These are phyloP conservation scores for Rhinichthys osculus DNA, from an alignment of 2,797 vertebrate genomes.

Conservation along the genomic window DNA sequence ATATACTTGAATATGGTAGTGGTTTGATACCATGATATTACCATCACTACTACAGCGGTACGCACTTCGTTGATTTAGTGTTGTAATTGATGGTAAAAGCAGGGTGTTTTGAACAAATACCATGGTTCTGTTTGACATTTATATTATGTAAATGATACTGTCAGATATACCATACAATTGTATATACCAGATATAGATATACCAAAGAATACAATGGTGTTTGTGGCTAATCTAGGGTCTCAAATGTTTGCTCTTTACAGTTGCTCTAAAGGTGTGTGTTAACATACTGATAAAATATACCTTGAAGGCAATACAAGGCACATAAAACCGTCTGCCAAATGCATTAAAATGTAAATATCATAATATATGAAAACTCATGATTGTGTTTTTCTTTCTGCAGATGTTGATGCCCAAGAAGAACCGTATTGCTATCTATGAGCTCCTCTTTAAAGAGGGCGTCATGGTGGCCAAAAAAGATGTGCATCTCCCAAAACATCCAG, in stretches of 20 bases:
- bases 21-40: not conserved
- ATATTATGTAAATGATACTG: no score
- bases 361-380: not conserved
- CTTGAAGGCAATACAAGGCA: not conserved
- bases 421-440: slow-evolving; percentile 97
- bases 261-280: no score
- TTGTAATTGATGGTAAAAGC: not conserved
- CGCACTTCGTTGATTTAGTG: no score
- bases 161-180: no score
- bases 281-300: not conserved
- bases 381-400: slow-evolving; percentile 66
- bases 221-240: not conserved
- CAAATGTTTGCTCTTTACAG: not conserved
- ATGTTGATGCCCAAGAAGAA: slow-evolving; percentile 99
- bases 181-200: no score
- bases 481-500: slow-evolving; percentile 95
- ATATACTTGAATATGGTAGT: not conserved
- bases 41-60: no score
- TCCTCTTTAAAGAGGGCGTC: slow-evolving; percentile 99
- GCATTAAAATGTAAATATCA: not conserved
- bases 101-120: not conserved
- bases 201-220: no score
- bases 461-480: slow-evolving; percentile 99
- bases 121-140: not conserved
- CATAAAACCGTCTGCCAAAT: not conserved